These are phyloP conservation scores for Cylas formicarius DNA, from an alignment of 1,140 invertebrate genomes.

Conservation along the genomic window DNA sequence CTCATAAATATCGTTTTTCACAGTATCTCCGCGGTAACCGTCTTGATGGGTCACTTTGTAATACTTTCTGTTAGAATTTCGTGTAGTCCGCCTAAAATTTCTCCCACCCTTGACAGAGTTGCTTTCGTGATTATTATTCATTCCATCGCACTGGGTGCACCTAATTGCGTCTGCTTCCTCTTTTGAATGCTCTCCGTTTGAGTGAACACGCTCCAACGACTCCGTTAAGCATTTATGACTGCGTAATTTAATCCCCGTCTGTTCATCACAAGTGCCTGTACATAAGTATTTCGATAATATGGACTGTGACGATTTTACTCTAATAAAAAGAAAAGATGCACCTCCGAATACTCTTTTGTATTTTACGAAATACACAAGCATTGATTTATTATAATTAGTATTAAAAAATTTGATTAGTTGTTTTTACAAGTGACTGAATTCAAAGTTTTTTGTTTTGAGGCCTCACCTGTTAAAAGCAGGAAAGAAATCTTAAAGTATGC, in stretches of 20 bases:
- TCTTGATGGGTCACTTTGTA: neutral
- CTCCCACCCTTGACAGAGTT: slow-evolving; percentile 5
- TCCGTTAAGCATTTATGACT: slow-evolving; percentile 49
- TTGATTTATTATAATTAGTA: too few species aligned
- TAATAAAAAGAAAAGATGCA: too few species aligned
- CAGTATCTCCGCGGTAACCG: slow-evolving; percentile 20
- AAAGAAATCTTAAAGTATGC: too few species aligned
- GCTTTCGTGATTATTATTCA: slow-evolving; percentile 14
- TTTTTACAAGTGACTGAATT: too few species aligned
- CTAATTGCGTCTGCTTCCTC: slow-evolving; percentile 1
- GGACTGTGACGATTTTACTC: too few species aligned
- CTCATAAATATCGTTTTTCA: slow-evolving; percentile 43
- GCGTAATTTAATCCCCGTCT: slow-evolving; percentile 51
- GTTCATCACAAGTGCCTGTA: slow-evolving; percentile 21
- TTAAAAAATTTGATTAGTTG: too few species aligned
- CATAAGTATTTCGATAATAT: too few species aligned
- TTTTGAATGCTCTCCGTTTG: neutral
- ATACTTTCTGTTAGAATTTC: slow-evolving; percentile 3
- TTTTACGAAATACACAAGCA: too few species aligned
- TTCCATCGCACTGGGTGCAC: slow-evolving; percentile 9
- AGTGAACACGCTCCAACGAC: slow-evolving; percentile 14
- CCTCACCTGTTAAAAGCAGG: too few species aligned
- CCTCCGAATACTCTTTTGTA: too few species aligned
- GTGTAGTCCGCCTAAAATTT: slow-evolving; percentile 1
- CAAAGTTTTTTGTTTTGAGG: too few species aligned